phyloP scores from a whole-genome alignment of 53 echinoderm and acorn worm genomes.

The Crossaster papposus region DNA sequence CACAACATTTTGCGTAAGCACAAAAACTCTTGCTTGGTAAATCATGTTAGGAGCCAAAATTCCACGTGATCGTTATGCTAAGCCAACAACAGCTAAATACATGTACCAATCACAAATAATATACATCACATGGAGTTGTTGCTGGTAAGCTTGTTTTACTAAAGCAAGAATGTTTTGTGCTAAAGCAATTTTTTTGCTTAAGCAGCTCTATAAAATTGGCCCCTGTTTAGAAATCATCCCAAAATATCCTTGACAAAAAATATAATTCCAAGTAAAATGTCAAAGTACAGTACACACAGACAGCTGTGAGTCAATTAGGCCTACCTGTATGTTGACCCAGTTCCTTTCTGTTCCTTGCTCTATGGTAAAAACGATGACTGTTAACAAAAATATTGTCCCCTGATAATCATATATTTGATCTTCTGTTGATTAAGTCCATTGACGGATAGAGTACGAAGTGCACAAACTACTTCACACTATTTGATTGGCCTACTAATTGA shows the following conservation, averaged over 20 bases:
- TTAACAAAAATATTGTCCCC: background rate
- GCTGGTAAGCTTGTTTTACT: too few relatives aligned
- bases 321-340: constrained; percentile 12
- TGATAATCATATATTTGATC: constrained; percentile 4
- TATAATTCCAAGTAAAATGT: background rate
- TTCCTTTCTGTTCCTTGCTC: background rate
- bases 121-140: too few relatives aligned
- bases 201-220: background rate
- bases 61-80: too few relatives aligned
- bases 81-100: too few relatives aligned
- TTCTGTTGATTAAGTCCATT: background rate
- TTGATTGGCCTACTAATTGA: constrained; percentile 36
- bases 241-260: constrained; percentile 3
- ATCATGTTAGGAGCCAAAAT: too few relatives aligned
- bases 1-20: too few relatives aligned
- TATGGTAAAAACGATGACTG: too few relatives aligned
- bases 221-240: background rate
- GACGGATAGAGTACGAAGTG: background rate
- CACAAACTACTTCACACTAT: constrained; percentile 25
- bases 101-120: too few relatives aligned
- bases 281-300: constrained; percentile 17
- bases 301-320: constrained; percentile 32
- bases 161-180: too few relatives aligned
- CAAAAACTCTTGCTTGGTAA: too few relatives aligned
- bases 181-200: background rate